Evolutionary conservation across 2,888 invertebrate species (phyloP).

Genomic region (Netelia inedita): DNA sequence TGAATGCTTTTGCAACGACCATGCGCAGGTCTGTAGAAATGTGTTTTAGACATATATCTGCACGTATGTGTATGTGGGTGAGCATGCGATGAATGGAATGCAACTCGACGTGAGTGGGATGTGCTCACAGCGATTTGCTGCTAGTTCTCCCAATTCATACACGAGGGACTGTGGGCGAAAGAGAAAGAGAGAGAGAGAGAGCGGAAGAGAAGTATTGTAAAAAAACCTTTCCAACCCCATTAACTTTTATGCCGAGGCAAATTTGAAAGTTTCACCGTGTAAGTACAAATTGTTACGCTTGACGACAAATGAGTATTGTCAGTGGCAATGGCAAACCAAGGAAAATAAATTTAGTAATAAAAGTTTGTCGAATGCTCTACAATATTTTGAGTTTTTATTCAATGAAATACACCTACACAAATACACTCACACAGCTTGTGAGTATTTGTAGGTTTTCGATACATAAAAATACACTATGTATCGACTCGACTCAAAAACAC

Average conservation of each 20-base stretch:
- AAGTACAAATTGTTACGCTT: too few species aligned
- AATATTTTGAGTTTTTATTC: too few species aligned
- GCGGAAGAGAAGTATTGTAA: background rate
- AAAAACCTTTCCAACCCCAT: background rate
- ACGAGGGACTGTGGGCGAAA: too few species aligned
- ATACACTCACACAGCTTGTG: too few species aligned
- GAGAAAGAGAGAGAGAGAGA: background rate
- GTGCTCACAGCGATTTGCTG: slow-evolving; percentile 8
- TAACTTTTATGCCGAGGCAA: background rate
- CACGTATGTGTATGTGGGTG: slow-evolving; percentile 1
- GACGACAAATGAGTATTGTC: too few species aligned
- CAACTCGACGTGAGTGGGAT: slow-evolving; percentile 24
- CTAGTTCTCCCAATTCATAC: background rate
- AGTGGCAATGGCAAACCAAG: too few species aligned
- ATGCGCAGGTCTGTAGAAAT: slow-evolving; percentile 4
- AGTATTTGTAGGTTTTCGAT: too few species aligned
- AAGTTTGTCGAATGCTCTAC: too few species aligned
- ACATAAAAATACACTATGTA: too few species aligned
- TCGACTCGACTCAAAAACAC: too few species aligned
- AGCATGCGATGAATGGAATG: slow-evolving; percentile 19
- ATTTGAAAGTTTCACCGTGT: background rate
- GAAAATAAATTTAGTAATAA: too few species aligned
- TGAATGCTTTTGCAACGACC: slow-evolving; percentile 47
- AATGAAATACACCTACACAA: too few species aligned
- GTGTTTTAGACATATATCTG: background rate